phyloP scores from a whole-genome alignment of 2,888 invertebrate genomes.

The Stomorhina lunata region DNA sequence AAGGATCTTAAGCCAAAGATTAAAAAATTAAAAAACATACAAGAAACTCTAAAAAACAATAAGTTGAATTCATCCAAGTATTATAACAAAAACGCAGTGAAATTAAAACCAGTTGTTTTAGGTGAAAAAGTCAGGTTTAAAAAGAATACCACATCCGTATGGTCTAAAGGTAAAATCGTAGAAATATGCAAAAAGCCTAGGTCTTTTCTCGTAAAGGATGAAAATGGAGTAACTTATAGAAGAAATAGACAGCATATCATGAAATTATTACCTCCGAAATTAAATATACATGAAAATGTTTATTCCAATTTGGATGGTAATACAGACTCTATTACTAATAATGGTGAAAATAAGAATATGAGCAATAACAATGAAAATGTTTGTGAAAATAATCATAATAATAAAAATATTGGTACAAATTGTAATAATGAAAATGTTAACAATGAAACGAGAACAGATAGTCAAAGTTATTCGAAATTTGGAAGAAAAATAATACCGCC shows the following conservation, averaged over 20 bases:
- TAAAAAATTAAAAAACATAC: too few species aligned
- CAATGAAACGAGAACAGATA: not conserved
- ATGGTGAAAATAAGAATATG: too few species aligned
- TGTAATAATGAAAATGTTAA: not conserved
- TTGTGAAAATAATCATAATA: not conserved
- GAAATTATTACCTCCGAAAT: not conserved
- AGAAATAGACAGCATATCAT: conserved; percentile 9
- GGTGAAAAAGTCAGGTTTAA: not conserved
- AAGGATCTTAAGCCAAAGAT: too few species aligned
- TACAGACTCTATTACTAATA: too few species aligned
- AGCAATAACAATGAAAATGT: not conserved
- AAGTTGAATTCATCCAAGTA: too few species aligned
- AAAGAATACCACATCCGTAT: not conserved
- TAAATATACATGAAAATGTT: not conserved
- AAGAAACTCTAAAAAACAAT: too few species aligned
- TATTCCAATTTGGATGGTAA: not conserved
- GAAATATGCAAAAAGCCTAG: not conserved
- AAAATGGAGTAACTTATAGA: not conserved
- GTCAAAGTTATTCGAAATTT: not conserved
- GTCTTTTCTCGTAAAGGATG: not conserved
- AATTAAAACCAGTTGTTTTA: not conserved
- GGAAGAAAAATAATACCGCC: not conserved
- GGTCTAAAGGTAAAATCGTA: not conserved
- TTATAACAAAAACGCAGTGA: not conserved
- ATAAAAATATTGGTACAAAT: not conserved